Evolutionary conservation across 30 jellyfish, hydroid and myxozoan genomes (phyloP), one percentile per base, ranked within the genome.

Genomic region (Hydractinia symbiolongicarpus): DNA sequence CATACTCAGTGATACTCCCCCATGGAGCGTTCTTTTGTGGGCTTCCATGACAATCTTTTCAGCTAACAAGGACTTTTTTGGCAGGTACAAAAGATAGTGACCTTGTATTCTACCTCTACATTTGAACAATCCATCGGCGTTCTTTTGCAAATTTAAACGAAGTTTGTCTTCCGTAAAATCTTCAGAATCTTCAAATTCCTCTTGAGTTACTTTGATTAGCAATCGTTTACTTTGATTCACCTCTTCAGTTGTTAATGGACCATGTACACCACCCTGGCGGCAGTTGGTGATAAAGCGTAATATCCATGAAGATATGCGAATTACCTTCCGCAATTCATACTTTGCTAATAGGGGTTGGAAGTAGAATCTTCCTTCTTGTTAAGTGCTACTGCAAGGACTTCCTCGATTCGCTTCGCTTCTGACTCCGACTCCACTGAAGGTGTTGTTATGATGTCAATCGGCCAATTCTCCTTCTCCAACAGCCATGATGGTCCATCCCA

Each of bases 241-340:
- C 79, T 87, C 96, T 40, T 81, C 88, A 40, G 89, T 82, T 21
- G 61, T 68, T 84, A 87, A 64, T 1, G 93, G 88, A 53, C 96
- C 92, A 17, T 53, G 30, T 51, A 19, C 69, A 58, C 69, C 16
- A 5, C 57, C 66, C 5, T 66, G 66, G 54, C 61, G 66, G 66
- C 78, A 72, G 85, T 86, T 86, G 69, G 56, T 50, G 51, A 60
- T 69, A 53, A 86, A 86, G 55, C 87, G 71, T 9, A 30, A 75
- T 5, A 81, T 73, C 87, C 87, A 86, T 52, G 86, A 67, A 40
- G 66, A 49, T 54, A 86, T 54, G 30, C 95, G 70, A 62, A 81
- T 5, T 56, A 66, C 66, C 44, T 30, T 30, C 44, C 44, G 2
- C 44, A 30, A 30, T 30, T 30, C 44, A 30, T 30, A 30, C 44